These are phyloP conservation scores for Zhuqinia jingwanae DNA, from an alignment of 2,888 invertebrate genomes.

Conservation along the genomic window DNA sequence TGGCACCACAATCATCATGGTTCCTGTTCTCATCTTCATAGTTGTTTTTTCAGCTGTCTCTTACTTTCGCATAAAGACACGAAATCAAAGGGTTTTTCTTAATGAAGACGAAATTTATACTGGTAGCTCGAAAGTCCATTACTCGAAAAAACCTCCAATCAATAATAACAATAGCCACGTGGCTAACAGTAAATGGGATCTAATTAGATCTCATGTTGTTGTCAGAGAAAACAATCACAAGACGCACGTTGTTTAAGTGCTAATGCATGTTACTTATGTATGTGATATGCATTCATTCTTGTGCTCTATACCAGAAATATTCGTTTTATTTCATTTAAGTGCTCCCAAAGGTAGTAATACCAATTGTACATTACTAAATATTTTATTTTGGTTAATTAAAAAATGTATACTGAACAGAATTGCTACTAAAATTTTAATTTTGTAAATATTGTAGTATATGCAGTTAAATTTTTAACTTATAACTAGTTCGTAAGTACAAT, in stretches of 20 bases:
- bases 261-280: neutral
- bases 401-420: too few relatives aligned
- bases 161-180: conserved; percentile 50
- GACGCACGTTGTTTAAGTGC: conserved; percentile 30
- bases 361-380: too few relatives aligned
- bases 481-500: too few relatives aligned
- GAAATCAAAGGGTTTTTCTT: conserved; percentile 31
- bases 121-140: conserved; percentile 46
- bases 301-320: too few relatives aligned
- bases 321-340: too few relatives aligned
- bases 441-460: too few relatives aligned
- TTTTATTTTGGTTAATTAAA: too few relatives aligned
- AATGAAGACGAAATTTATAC: conserved; percentile 50
- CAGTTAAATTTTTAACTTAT: too few relatives aligned
- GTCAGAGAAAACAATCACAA: conserved; percentile 39
- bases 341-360: too few relatives aligned
- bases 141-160: conserved; percentile 30
- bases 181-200: conserved; percentile 41
- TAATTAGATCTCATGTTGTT: conserved; percentile 54
- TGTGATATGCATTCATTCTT: too few relatives aligned
- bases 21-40: conserved; percentile 20
- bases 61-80: conserved; percentile 4
- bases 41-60: conserved; percentile 29
- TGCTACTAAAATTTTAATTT: too few relatives aligned
- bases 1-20: conserved; percentile 43